Conservation (phyloP, 2,888 invertebrate species). For the Scrobipalpa atriplicella region DNA sequence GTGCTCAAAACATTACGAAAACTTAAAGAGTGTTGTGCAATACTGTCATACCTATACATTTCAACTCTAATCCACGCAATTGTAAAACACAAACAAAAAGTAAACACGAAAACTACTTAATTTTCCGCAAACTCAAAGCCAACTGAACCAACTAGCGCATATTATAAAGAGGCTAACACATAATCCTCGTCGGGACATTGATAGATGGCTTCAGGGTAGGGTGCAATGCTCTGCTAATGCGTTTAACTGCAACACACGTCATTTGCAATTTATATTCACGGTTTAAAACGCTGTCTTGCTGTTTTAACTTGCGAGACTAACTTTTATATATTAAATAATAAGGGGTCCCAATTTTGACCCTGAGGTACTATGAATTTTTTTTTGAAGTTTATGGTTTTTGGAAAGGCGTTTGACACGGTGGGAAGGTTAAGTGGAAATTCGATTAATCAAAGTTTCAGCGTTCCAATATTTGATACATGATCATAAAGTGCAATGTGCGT, state of each 20-base stretch:
- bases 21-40: neutral
- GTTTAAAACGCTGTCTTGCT: conserved; percentile 21
- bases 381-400: neutral
- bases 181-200: conserved; percentile 29
- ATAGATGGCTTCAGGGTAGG: conserved; percentile 31
- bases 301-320: conserved; percentile 10
- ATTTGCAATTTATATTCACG: conserved; percentile 31
- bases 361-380: neutral
- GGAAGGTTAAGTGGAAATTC: neutral
- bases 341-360: neutral
- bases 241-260: conserved; percentile 33
- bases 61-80: neutral
- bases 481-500: conserved; percentile 2
- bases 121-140: conserved; percentile 12
- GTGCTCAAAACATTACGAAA: too few species aligned
- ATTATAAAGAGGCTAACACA: conserved; percentile 25
- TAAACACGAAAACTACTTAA: conserved; percentile 19
- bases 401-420: neutral
- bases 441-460: neutral
- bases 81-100: neutral
- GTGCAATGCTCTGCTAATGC: conserved; percentile 33
- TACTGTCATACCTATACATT: neutral
- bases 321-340: neutral
- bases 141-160: conserved; percentile 21
- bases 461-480: conserved; percentile 3